Percentiles rank a stretch among this genome's conserved stretches.
Evolutionary conservation across 2,888 invertebrate species (phyloP).

Genomic region (Coremacera marginata): DNA sequence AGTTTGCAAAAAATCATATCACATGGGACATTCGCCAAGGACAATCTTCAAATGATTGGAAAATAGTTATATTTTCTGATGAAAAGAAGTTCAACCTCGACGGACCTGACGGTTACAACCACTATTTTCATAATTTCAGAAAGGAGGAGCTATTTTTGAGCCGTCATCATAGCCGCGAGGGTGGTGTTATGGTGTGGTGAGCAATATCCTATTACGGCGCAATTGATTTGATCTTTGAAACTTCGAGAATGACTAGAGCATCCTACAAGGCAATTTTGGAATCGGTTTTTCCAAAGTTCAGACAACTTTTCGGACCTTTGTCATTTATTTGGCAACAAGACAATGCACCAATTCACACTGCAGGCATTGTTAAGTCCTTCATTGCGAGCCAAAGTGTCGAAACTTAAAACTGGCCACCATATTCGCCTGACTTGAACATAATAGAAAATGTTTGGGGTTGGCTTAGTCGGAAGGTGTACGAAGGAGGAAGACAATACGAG

Average conservation of each 20-base stretch:
- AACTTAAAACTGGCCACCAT: conserved; percentile 37
- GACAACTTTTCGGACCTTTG: conserved; percentile 40
- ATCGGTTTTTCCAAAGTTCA: conserved; percentile 39
- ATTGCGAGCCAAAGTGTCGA: conserved; percentile 38
- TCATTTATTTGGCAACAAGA: conserved; percentile 44
- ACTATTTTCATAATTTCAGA: conserved; percentile 2
- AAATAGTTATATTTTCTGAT: conserved; percentile 6
- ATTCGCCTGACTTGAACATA: conserved; percentile 24
- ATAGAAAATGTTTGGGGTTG: too few relatives aligned
- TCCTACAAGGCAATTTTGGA: conserved; percentile 32
- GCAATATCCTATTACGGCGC: conserved; percentile 44
- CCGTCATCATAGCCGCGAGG: conserved; percentile 35
- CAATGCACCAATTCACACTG: conserved; percentile 41
- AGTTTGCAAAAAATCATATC: background rate
- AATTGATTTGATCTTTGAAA: conserved; percentile 40
- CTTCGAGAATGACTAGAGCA: conserved; percentile 38
- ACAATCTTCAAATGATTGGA: background rate
- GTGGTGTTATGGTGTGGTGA: conserved; percentile 43
- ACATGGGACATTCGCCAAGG: background rate
- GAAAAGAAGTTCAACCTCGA: background rate
- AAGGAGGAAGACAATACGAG: too few relatives aligned
- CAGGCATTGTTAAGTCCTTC: conserved; percentile 40
- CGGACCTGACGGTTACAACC: background rate
- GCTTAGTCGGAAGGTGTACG: too few relatives aligned
- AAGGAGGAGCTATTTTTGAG: conserved; percentile 1